A percentile compares a stretch with the other conserved stretches of the same genome.
Conservation (phyloP, 2,797 vertebrate genomes). For the Melanogrammus aeglefinus region DNA sequence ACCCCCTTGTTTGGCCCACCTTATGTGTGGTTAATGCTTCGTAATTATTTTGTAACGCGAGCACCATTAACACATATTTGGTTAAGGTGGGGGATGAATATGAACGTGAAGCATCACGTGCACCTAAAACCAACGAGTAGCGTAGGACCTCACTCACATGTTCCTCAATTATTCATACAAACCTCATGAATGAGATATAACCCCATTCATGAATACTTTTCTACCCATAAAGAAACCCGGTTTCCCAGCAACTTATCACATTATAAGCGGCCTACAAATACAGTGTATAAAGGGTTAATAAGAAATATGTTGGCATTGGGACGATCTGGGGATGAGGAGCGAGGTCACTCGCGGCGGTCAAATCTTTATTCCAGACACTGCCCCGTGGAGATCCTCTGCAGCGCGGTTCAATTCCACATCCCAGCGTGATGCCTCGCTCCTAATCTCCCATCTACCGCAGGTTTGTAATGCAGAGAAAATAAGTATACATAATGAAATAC, state of each 20-base stretch:
- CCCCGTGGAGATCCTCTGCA: slow-evolving; percentile 15
- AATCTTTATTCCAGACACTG: not conserved
- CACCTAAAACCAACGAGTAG: not conserved
- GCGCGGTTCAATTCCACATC: slow-evolving; percentile 65
- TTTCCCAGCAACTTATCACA: not conserved
- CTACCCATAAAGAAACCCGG: not conserved
- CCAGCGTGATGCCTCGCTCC: slow-evolving; percentile 48
- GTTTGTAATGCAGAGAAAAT: slow-evolving; percentile 31
- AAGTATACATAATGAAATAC: slow-evolving; percentile 31
- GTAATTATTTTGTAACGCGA: too few relatives aligned
- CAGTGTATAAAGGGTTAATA: not conserved
- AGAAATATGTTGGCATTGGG: not conserved
- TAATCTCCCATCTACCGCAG: slow-evolving; percentile 58
- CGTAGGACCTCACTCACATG: not conserved
- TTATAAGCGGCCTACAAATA: not conserved
- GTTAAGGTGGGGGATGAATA: not conserved
- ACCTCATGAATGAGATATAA: not conserved
- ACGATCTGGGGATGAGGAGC: not conserved
- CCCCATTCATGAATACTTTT: not conserved
- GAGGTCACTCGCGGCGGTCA: not conserved
- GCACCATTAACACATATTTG: not conserved
- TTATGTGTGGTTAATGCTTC: not conserved
- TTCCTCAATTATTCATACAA: not conserved
- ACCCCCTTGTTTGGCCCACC: not conserved
- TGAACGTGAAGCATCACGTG: not conserved